Conservation (phyloP, 92 coral and sea anemone genomes). For the Diadumene lineata region DNA sequence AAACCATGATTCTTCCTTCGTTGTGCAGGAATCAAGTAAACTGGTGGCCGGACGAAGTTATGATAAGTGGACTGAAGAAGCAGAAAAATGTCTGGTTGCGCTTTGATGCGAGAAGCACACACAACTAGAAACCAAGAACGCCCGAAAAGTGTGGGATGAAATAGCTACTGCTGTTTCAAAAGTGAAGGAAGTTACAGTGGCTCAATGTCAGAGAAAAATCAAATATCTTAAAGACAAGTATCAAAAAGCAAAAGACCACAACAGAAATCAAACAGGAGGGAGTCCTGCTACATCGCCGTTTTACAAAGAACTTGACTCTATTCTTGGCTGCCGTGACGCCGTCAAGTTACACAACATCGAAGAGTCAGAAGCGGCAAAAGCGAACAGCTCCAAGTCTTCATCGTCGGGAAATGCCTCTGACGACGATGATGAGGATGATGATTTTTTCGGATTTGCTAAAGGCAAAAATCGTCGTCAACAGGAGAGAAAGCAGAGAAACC, state of each 20-base stretch:
- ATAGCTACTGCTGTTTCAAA: conserved; percentile 15
- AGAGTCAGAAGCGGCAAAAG: conserved; percentile 4
- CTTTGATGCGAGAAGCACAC: conserved; percentile 26
- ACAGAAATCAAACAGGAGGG: conserved; percentile 17
- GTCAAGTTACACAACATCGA: conserved; percentile 21
- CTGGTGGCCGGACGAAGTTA: conserved; percentile 20
- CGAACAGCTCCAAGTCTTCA: too few species aligned
- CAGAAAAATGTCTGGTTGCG: conserved; percentile 14
- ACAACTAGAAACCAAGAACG: conserved; percentile 21
- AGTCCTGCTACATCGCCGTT: conserved; percentile 18
- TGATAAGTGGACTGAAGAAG: conserved; percentile 34
- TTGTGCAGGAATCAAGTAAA: neutral
- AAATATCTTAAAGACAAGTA: conserved; percentile 30
- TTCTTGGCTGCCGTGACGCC: conserved; percentile 33
- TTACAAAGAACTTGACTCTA: conserved; percentile 18
- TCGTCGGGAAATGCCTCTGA: conserved; percentile 2
- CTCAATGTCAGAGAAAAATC: conserved; percentile 24
- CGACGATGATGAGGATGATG: neutral
- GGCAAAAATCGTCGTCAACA: neutral
- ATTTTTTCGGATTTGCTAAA: neutral
- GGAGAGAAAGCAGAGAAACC: neutral
- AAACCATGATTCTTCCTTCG: neutral
- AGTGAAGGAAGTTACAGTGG: conserved; percentile 9
- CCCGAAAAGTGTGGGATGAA: conserved; percentile 36
- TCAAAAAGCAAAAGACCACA: conserved; percentile 36